Evolutionary conservation across 92 coral and sea anemone genomes (phyloP).

Genomic region (Galaxea fascicularis): DNA sequence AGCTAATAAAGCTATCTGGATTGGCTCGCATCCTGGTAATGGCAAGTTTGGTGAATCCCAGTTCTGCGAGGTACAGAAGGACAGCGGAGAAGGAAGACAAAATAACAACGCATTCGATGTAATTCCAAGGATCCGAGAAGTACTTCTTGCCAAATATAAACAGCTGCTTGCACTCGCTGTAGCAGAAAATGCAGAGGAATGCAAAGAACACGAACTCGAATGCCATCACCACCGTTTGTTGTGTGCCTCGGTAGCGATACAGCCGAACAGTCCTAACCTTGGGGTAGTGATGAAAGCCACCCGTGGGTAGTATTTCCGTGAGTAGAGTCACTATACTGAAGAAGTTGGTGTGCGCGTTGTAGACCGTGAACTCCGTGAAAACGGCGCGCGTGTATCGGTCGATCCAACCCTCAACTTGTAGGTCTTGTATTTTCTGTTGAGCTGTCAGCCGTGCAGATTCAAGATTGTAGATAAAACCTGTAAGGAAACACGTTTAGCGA

Average conservation of each 20-base stretch:
- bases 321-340: slow-evolving; percentile 80
- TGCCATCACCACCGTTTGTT: slow-evolving; percentile 76
- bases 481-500: background rate
- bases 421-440: slow-evolving; percentile 57
- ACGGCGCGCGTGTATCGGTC: slow-evolving; percentile 88
- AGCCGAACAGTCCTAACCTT: slow-evolving; percentile 73
- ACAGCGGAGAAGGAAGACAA: slow-evolving; percentile 80
- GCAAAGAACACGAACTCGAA: slow-evolving; percentile 76
- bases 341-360: slow-evolving; percentile 83
- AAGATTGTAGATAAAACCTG: slow-evolving; percentile 86
- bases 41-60: slow-evolving; percentile 74
- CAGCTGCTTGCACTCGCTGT: slow-evolving; percentile 82
- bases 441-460: slow-evolving; percentile 63
- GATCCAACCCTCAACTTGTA: slow-evolving; percentile 78
- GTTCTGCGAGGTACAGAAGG: slow-evolving; percentile 82
- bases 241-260: slow-evolving; percentile 84
- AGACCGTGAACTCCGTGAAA: slow-evolving; percentile 85
- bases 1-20: slow-evolving; percentile 72
- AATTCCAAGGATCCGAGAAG: slow-evolving; percentile 85
- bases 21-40: slow-evolving; percentile 72
- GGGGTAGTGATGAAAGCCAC: slow-evolving; percentile 82
- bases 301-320: slow-evolving; percentile 84
- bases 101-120: slow-evolving; percentile 76
- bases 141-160: slow-evolving; percentile 72
- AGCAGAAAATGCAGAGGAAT: slow-evolving; percentile 76